Percentiles rank a stretch among this genome's conserved stretches.
These are phyloP conservation scores for Crotalus helleri DNA, from an alignment of 2,113 vertebrate genomes.

Conservation along the genomic window DNA sequence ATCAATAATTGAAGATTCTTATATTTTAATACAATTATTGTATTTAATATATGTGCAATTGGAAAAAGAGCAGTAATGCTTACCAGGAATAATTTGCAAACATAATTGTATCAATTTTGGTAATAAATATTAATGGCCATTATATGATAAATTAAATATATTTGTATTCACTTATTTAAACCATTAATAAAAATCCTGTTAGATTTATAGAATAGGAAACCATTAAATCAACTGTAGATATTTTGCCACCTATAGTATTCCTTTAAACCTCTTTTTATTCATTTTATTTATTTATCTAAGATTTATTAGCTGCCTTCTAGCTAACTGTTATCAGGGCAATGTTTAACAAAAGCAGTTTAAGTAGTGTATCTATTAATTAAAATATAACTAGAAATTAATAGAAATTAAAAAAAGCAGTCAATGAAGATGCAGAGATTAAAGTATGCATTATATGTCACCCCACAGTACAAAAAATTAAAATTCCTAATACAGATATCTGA, in stretches of 20 bases:
- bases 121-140: not conserved
- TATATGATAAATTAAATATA: not conserved
- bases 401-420: not conserved
- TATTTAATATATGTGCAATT: not conserved
- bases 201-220: slow-evolving; percentile 25
- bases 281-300: not conserved
- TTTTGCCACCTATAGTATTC: not conserved
- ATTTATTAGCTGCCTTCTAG: not conserved
- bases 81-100: not conserved
- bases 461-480: not conserved
- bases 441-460: not conserved
- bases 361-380: not conserved
- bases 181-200: slow-evolving; percentile 15
- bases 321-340: not conserved
- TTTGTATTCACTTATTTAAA: slow-evolving; percentile 29
- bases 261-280: slow-evolving; percentile 12
- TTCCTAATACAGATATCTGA: not conserved
- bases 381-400: not conserved
- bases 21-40: not conserved
- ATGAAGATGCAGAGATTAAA: not conserved
- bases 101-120: not conserved
- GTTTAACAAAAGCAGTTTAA: not conserved
- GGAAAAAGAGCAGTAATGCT: not conserved
- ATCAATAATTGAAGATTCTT: not conserved
- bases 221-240: slow-evolving; percentile 12